These are phyloP conservation scores for Oligia fasciuncula DNA, from an alignment of 2,888 invertebrate species.

Conservation along the genomic window DNA sequence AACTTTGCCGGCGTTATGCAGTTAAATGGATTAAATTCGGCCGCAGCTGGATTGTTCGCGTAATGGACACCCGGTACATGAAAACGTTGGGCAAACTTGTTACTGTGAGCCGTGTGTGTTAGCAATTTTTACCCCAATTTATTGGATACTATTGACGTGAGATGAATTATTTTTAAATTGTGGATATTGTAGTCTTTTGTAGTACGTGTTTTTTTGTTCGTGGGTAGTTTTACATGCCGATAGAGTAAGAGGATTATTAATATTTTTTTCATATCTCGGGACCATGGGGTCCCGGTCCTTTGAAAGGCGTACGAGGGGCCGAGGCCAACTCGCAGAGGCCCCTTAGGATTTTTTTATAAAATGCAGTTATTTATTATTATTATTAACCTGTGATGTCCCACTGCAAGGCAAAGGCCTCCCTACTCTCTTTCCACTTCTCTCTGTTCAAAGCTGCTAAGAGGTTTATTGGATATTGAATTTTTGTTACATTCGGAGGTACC, in stretches of 20 bases:
- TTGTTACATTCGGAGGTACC: no score
- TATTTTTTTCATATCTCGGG: no score
- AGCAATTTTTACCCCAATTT: slow-evolving; percentile 64
- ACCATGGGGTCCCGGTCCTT: no score
- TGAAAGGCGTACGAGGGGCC: no score
- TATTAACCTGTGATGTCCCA: no score
- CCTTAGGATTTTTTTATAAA: no score
- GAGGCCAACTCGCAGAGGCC: no score
- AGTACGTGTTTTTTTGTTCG: neutral
- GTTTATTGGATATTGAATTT: slow-evolving; percentile 1
- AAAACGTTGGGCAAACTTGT: slow-evolving; percentile 73
- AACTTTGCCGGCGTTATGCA: slow-evolving; percentile 81
- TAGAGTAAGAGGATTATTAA: slow-evolving; percentile 6
- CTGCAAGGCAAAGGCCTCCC: no score
- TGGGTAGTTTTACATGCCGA: neutral
- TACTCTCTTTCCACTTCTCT: no score
- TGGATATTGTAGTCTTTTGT: slow-evolving; percentile 30
- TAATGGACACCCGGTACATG: slow-evolving; percentile 81
- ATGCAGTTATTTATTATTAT: no score
- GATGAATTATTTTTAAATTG: slow-evolving; percentile 52
- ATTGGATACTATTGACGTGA: slow-evolving; percentile 50
- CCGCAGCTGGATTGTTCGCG: slow-evolving; percentile 83
- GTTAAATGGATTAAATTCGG: slow-evolving; percentile 86
- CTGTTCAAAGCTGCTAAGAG: neutral
- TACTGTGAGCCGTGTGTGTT: slow-evolving; percentile 65